Conservation (phyloP, 2,888 invertebrate genomes). For the Lasiommata megera region DNA sequence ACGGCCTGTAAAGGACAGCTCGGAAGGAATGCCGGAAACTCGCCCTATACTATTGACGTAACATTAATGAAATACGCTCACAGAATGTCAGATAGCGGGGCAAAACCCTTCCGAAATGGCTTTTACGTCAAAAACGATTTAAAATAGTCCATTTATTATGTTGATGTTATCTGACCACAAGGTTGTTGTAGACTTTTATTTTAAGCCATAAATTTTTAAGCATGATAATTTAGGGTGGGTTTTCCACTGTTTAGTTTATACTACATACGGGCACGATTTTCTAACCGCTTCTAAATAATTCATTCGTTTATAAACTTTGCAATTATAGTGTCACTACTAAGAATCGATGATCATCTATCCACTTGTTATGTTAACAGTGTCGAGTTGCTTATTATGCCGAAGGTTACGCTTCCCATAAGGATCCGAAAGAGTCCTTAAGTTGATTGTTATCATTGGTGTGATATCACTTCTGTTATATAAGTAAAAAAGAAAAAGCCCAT, state of each 20-base stretch:
- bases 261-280: conserved; percentile 1
- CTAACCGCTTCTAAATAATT: conserved; percentile 6
- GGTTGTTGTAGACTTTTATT: not conserved
- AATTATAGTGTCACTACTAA: not conserved
- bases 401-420: not conserved
- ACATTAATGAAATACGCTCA: conserved; percentile 12
- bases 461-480: not conserved
- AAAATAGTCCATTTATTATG: conserved; percentile 12
- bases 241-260: not conserved
- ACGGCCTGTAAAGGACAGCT: conserved; percentile 19
- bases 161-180: not conserved
- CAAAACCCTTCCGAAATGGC: conserved; percentile 12
- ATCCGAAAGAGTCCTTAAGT: not conserved
- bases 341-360: conserved; percentile 1
- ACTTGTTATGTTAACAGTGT: conserved; percentile 2
- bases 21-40: conserved; percentile 24
- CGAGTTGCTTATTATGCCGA: conserved; percentile 6
- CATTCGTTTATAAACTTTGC: not conserved
- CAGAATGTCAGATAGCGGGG: conserved; percentile 20
- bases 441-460: not conserved
- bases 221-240: conserved; percentile 1
- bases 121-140: conserved; percentile 21
- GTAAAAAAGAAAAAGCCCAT: too few species aligned
- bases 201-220: too few species aligned
- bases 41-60: conserved; percentile 11